A percentile compares a stretch with the other conserved stretches of the same genome.
Evolutionary conservation across 2,888 invertebrate genomes (phyloP).

Genomic region (Cephus spinipes): DNA sequence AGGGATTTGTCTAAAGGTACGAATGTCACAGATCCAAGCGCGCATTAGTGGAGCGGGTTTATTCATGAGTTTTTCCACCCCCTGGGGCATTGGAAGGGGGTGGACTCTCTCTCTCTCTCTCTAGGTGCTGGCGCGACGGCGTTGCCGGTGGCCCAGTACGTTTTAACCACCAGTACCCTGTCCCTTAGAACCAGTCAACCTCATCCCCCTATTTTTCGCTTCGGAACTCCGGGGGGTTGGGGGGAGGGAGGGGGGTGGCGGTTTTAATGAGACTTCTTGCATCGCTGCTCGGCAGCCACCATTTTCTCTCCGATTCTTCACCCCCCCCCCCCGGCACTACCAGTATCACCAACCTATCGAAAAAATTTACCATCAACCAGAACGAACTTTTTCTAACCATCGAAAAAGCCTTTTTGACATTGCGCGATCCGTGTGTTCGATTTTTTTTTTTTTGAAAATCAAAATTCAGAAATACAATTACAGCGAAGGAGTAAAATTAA

Average conservation of each 20-base stretch:
- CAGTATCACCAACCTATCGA: not conserved
- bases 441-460: not conserved
- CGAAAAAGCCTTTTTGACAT: not conserved
- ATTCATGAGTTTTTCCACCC: slow-evolving; percentile 32
- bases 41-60: slow-evolving; percentile 27
- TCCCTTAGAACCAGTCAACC: not conserved
- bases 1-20: not conserved
- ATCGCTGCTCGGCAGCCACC: slow-evolving; percentile 23
- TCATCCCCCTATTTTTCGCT: slow-evolving; percentile 2
- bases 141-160: not conserved
- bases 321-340: not conserved
- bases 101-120: slow-evolving; percentile 9
- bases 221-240: not conserved
- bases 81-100: slow-evolving; percentile 12
- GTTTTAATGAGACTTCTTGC: slow-evolving; percentile 49
- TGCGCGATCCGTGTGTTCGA: too few species aligned
- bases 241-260: slow-evolving; percentile 22
- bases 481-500: too few species aligned
- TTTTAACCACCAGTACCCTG: not conserved
- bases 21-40: slow-evolving; percentile 11
- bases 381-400: not conserved
- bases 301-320: not conserved
- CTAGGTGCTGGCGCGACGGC: not conserved
- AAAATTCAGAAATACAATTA: not conserved
- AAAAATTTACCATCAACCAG: not conserved